Evolutionary conservation across 2,797 vertebrate species (phyloP).

Genomic region (Propithecus deckenii): DNA sequence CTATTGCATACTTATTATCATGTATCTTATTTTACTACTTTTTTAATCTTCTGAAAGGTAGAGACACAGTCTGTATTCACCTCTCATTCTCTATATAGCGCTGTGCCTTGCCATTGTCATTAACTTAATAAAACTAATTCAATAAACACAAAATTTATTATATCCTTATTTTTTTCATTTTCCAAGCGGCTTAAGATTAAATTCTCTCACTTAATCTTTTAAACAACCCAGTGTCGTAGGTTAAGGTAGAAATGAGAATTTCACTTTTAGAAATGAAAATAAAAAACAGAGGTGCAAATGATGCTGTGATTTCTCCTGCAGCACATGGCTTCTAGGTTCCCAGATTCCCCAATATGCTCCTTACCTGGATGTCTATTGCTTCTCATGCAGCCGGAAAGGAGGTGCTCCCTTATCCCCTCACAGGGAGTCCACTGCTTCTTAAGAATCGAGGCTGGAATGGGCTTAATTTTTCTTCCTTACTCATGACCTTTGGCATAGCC

Average conservation of each 20-base stretch:
- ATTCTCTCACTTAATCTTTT: background rate
- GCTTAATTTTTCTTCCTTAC: background rate
- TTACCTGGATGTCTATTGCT: background rate
- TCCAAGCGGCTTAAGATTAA: background rate
- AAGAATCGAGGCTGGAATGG: background rate
- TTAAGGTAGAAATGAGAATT: background rate
- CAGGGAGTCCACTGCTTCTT: background rate
- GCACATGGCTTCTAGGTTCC: background rate
- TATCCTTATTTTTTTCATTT: background rate
- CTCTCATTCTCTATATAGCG: background rate
- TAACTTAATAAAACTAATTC: background rate
- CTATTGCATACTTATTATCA: background rate
- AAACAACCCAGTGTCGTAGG: background rate
- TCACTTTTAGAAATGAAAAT: conserved; percentile 7
- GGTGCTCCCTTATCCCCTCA: background rate
- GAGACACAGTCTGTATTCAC: background rate
- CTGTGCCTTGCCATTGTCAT: background rate
- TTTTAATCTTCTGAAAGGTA: background rate
- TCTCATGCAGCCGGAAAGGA: background rate
- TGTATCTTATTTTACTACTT: background rate
- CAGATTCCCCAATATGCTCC: background rate
- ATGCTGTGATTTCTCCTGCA: background rate
- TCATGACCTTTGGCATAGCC: background rate
- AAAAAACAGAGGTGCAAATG: background rate
- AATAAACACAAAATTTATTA: background rate